phyloP scores from a whole-genome alignment of 2,888 invertebrate genomes.

The Rhabditoides inermis region DNA sequence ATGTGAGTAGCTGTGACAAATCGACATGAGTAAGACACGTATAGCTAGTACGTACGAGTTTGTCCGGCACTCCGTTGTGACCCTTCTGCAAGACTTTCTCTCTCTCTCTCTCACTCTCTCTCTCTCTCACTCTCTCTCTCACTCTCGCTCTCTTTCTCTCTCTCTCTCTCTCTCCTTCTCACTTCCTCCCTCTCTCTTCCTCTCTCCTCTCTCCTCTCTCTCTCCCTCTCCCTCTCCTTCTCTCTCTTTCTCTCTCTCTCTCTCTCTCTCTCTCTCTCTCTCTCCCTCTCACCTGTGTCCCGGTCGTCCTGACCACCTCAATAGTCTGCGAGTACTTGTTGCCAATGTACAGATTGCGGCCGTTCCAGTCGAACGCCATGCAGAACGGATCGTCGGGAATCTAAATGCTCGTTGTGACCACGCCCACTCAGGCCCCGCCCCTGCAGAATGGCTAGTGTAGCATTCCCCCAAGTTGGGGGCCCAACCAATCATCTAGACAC shows the following conservation, averaged over 20 bases:
- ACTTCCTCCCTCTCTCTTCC: background rate
- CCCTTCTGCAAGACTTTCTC: no score
- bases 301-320: slow-evolving; percentile 64
- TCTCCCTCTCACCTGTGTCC: slow-evolving; percentile 17
- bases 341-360: slow-evolving; percentile 83
- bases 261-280: background rate
- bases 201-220: no score
- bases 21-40: no score
- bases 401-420: slow-evolving; percentile 24
- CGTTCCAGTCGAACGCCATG: slow-evolving; percentile 92
- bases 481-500: slow-evolving; percentile 18
- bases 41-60: no score
- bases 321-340: slow-evolving; percentile 76
- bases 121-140: slow-evolving; percentile 58
- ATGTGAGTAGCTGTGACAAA: no score
- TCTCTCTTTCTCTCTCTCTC: background rate
- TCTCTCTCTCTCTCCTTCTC: background rate
- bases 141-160: slow-evolving; percentile 49
- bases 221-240: background rate
- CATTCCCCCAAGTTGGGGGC: background rate
- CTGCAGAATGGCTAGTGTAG: background rate
- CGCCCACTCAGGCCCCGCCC: slow-evolving; percentile 54
- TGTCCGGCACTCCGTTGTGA: no score
- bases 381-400: slow-evolving; percentile 72
- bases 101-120: no score